Base-by-base conservation (phyloP, 2,888 invertebrate genomes). In the Ochropleura plecta region DNA sequence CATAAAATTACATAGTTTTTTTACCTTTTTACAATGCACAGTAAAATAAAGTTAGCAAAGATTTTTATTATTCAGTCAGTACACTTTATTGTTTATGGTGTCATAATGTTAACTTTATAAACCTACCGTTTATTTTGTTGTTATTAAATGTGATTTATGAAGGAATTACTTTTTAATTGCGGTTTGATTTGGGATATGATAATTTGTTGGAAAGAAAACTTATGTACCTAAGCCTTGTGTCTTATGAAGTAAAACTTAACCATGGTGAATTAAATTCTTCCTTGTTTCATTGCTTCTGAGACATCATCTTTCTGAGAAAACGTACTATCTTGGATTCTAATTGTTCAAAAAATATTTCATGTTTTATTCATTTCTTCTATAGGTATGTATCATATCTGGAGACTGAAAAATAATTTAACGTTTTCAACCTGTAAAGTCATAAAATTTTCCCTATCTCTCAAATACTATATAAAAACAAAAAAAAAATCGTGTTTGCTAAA, bases 131-230 rank as follows among this genome's bases (percentile, higher is more conserved):
- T 79, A 86, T 67, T 70, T 62, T 65, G 44, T 73, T 70, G 71
- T 73, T 72, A 82, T 84, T 69, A 76, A 84, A 79, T 71, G 8
- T 70, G 78, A 81, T 85, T 85, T 87, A 82, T 75, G 62, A 44
- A 16, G 44, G n/a, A 67, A 70, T 65, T 49, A 69, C 59, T 10
- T 8, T 59, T 49, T 62, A 62, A 62, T 62, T 66, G 64, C 5
- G 12, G 8, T 75, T 69, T 20, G 30, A 53, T 57, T 69, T 20
- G 40, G n/a, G 1, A 49, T 46, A 42, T 57, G 20, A 57, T 46
- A 16, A n/a, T 48, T 76, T 1, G 20, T 46, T 48, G 18, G 6
- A 30, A 10, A 3, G 30, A 30, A 30, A 30, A 30, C 30, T 30
- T 2, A 30, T 30, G 30, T 30, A 30, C n/a, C n/a, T n/a, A n/a